phyloP scores from a whole-genome alignment of 2,797 vertebrate species.

The Rhabdomys pumilio region DNA sequence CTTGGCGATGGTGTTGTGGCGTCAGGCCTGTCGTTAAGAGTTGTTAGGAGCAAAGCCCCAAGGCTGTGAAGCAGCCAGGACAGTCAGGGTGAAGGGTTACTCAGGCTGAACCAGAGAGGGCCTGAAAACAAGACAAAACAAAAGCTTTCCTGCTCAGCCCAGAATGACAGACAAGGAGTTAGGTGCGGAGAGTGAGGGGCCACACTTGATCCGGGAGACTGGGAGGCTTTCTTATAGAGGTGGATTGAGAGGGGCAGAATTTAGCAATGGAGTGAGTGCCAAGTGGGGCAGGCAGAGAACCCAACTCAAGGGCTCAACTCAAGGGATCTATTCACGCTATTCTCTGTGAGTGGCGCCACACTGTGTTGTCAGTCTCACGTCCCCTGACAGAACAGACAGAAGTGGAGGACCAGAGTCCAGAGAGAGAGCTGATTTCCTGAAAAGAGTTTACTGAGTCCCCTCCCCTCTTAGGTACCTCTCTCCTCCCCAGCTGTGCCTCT shows the following conservation, averaged over 20 bases:
- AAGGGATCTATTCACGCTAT: background rate
- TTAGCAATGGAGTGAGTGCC: accelerated
- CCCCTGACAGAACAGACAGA: background rate
- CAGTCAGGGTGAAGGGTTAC: background rate
- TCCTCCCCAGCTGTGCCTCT: background rate
- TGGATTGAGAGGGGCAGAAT: background rate
- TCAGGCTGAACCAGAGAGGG: background rate
- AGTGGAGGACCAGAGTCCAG: constrained; percentile 72
- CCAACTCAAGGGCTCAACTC: accelerated
- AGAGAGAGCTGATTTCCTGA: background rate
- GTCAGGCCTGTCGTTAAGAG: background rate
- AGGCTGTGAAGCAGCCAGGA: background rate
- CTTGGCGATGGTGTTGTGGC: background rate
- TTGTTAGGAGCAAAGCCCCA: background rate
- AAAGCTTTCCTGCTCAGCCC: background rate
- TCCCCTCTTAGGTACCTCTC: background rate
- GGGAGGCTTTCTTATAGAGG: background rate
- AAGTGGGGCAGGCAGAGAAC: background rate
- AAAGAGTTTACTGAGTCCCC: background rate
- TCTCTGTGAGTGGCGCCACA: background rate
- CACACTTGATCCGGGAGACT: background rate
- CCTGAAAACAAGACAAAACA: background rate
- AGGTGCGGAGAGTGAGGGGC: constrained; percentile 34
- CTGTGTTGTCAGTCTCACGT: background rate
- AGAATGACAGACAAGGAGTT: background rate